These are phyloP conservation scores for Diabrotica virgifera DNA, from an alignment of 1,140 invertebrate genomes.

Conservation along the genomic window DNA sequence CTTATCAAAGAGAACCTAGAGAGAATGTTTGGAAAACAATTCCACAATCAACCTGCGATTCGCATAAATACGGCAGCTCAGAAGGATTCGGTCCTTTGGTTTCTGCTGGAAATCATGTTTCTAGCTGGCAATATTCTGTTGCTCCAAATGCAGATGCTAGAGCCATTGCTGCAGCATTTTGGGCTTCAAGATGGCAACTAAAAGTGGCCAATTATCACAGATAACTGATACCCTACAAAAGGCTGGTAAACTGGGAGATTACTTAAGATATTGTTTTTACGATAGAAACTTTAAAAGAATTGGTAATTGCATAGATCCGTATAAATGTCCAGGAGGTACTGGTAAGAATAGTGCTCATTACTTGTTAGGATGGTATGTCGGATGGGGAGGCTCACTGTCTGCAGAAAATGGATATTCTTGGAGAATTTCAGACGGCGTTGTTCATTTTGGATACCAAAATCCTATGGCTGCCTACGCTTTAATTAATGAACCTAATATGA, in stretches of 20 bases:
- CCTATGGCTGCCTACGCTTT: conserved; percentile 28
- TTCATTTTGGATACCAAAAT: conserved; percentile 29
- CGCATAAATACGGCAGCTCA: conserved; percentile 20
- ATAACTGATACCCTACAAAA: conserved; percentile 24
- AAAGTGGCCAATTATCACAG: conserved; percentile 19
- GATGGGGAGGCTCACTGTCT: conserved; percentile 24
- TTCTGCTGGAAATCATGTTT: conserved; percentile 12
- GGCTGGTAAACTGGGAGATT: conserved; percentile 27
- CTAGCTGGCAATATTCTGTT: conserved; percentile 25
- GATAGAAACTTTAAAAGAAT: conserved; percentile 25
- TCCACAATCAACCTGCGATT: conserved; percentile 24
- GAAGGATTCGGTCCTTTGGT: conserved; percentile 17
- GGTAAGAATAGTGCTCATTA: conserved; percentile 30
- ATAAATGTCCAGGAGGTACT: conserved; percentile 19
- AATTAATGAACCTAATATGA: conserved; percentile 11
- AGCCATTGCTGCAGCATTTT: conserved; percentile 25
- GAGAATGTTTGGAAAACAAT: conserved; percentile 21
- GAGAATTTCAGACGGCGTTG: conserved; percentile 23
- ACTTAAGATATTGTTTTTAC: conserved; percentile 24
- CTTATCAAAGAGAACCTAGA: conserved; percentile 12
- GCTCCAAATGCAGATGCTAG: conserved; percentile 30
- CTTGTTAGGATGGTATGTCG: conserved; percentile 26
- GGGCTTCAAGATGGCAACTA: conserved; percentile 28
- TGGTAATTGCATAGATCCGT: conserved; percentile 18
- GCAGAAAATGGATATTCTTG: conserved; percentile 21